Evolutionary conservation across 2,113 vertebrate genomes (phyloP).

Genomic region (Gavia stellata): DNA sequence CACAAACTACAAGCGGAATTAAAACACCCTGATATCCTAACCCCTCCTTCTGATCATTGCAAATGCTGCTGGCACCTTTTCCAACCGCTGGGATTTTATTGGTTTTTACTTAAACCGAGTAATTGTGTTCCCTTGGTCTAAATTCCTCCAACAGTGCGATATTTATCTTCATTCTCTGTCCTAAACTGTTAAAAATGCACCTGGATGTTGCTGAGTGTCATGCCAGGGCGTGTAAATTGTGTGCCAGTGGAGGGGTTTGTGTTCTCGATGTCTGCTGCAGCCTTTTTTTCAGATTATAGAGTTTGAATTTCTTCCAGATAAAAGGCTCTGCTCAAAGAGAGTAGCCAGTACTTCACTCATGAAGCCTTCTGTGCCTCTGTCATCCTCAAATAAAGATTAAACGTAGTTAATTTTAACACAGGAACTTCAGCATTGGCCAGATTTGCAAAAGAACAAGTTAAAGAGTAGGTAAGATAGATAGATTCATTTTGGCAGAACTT

Average conservation of each 20-base stretch:
- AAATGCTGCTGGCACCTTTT: background rate
- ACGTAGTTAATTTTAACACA: background rate
- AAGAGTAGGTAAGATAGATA: background rate
- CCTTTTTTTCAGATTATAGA: background rate
- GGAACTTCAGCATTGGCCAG: background rate
- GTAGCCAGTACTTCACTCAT: background rate
- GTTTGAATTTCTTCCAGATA: background rate
- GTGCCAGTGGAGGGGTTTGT: background rate
- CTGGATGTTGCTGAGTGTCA: background rate
- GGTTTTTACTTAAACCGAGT: background rate
- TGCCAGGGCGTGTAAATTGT: background rate
- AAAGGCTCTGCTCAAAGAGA: background rate
- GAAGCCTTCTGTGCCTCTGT: background rate
- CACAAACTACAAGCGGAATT: background rate
- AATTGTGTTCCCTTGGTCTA: background rate
- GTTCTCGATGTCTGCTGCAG: background rate
- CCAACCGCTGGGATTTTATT: background rate
- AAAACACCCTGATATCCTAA: background rate
- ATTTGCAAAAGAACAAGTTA: background rate
- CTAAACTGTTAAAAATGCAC: background rate
- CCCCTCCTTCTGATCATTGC: background rate
- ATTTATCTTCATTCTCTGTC: background rate
- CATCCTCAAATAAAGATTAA: background rate
- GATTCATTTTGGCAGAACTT: conserved; percentile 12
- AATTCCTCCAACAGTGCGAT: background rate